Conservation (phyloP, 2,113 vertebrate genomes). For the Atrichornis clamosus region DNA sequence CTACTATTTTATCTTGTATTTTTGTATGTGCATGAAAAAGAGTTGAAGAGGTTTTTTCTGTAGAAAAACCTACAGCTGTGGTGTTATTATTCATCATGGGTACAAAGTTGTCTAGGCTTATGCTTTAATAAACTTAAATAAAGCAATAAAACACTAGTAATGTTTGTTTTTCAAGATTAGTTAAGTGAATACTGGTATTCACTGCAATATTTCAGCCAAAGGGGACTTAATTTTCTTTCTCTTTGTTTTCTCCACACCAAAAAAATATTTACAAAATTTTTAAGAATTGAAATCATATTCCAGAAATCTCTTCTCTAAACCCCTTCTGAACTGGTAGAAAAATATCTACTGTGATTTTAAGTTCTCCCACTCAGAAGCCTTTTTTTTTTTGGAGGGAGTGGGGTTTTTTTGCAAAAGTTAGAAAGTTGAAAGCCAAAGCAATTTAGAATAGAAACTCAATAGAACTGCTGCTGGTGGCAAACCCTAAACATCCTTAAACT, state of each 20-base stretch:
- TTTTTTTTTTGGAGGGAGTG: neutral
- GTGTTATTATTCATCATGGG: neutral
- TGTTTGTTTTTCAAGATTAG: neutral
- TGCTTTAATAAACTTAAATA: neutral
- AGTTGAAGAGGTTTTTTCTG: neutral
- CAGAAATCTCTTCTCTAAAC: neutral
- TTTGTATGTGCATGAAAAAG: neutral
- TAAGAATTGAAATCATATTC: neutral
- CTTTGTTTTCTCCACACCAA: neutral
- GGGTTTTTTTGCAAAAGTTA: neutral
- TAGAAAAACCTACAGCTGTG: neutral
- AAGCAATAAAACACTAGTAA: neutral
- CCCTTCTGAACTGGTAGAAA: neutral
- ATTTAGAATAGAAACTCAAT: neutral
- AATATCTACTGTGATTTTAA: neutral
- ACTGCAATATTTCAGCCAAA: neutral
- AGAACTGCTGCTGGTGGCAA: neutral
- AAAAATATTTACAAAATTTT: neutral
- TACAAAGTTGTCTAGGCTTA: neutral
- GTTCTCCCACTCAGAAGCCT: neutral
- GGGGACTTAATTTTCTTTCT: neutral
- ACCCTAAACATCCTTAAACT: neutral
- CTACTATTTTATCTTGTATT: neutral
- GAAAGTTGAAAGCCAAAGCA: neutral
- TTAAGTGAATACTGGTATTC: neutral